Conservation (phyloP, 2,888 invertebrate species). For the Cenopis cana region DNA sequence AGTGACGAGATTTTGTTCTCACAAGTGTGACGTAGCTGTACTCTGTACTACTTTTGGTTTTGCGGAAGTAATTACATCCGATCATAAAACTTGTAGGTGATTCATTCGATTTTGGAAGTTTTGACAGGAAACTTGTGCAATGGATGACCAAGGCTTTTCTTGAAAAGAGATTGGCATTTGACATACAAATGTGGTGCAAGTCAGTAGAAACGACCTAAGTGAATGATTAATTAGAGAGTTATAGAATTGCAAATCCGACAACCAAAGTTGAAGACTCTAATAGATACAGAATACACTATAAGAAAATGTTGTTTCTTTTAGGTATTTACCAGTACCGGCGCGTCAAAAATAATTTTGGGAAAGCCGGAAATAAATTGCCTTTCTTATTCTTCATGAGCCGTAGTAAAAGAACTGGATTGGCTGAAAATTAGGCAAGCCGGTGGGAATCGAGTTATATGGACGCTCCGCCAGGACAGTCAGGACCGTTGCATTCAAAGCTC, state of each 20-base stretch:
- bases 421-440: no score
- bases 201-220: background rate
- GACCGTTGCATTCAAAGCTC: slow-evolving; percentile 6
- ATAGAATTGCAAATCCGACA: background rate
- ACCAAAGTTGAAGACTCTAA: background rate
- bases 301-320: background rate
- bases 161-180: background rate
- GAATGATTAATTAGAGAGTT: no score
- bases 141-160: background rate
- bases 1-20: background rate
- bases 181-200: background rate
- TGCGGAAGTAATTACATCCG: slow-evolving; percentile 9
- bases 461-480: background rate
- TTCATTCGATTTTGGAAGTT: background rate
- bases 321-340: no score
- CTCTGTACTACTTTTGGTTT: background rate
- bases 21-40: background rate
- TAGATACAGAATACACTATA: background rate
- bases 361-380: no score
- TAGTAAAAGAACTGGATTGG: no score
- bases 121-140: slow-evolving; percentile 7
- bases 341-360: no score
- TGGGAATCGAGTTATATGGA: no score
- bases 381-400: no score
- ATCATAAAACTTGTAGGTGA: slow-evolving; percentile 2